Percentiles rank a stretch among this genome's conserved stretches.
These are phyloP conservation scores for Macrotis lagotis DNA, from an alignment of 2,113 vertebrate genomes.

Conservation along the genomic window DNA sequence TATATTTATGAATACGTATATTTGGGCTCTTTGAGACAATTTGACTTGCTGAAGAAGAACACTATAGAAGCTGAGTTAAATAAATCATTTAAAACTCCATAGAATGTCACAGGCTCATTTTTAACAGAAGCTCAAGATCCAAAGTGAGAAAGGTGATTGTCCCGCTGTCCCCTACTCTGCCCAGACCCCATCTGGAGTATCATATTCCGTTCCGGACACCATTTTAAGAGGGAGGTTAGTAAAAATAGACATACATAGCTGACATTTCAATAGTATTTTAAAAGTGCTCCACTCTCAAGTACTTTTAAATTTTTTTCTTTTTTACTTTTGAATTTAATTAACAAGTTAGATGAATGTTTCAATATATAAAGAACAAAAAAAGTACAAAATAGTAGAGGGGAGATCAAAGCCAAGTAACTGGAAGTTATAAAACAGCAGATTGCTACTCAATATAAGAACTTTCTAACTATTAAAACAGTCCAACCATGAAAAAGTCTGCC, in stretches of 20 bases:
- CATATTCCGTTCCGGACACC: not conserved
- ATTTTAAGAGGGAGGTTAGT: not conserved
- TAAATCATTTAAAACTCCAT: not conserved
- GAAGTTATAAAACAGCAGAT: not conserved
- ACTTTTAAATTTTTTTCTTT: not conserved
- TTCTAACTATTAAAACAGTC: not conserved
- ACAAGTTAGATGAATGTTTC: not conserved
- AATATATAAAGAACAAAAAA: not conserved
- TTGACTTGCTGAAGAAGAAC: not conserved
- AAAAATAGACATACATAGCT: not conserved
- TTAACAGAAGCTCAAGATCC: not conserved
- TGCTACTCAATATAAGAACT: not conserved
- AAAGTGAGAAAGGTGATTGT: not conserved
- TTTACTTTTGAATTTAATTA: not conserved
- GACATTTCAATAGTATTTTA: not conserved
- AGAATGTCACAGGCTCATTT: not conserved
- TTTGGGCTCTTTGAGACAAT: not conserved
- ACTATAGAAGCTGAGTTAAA: not conserved
- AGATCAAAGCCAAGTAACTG: not conserved
- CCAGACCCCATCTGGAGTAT: not conserved
- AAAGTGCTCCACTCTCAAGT: not conserved
- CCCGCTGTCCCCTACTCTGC: not conserved
- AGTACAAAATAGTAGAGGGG: not conserved
- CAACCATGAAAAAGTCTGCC: not conserved
- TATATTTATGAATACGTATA: not conserved